Evolutionary conservation across 2,113 vertebrate species (phyloP).

Genomic region (Eleginops maclovinus): DNA sequence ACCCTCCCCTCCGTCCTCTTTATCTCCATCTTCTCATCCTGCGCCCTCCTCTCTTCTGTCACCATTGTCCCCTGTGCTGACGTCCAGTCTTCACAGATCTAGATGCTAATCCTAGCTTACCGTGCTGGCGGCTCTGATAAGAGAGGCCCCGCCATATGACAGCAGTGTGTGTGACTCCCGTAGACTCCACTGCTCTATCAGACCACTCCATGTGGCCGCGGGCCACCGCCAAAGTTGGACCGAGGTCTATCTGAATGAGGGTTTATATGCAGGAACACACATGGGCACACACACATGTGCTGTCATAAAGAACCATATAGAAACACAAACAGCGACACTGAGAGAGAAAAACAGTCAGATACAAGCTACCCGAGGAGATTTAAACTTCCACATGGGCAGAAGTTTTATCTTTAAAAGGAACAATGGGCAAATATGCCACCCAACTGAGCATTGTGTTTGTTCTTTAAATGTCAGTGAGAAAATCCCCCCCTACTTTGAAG

Average conservation of each 20-base stretch:
- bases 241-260: constrained; percentile 60
- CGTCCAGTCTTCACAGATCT: constrained; percentile 84
- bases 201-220: constrained; percentile 79
- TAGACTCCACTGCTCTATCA: constrained; percentile 78
- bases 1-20: constrained; percentile 43
- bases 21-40: constrained; percentile 63
- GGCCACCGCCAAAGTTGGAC: constrained; percentile 80
- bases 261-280: constrained; percentile 70
- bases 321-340: constrained; percentile 34
- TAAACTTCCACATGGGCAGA: constrained; percentile 80
- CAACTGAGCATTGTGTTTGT: constrained; percentile 82
- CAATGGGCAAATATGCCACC: constrained; percentile 82
- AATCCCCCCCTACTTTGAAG: constrained; percentile 78
- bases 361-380: constrained; percentile 70
- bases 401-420: constrained; percentile 83
- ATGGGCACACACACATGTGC: constrained; percentile 28
- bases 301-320: constrained; percentile 36
- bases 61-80: constrained; percentile 73
- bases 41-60: constrained; percentile 62
- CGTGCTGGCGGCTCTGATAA: constrained; percentile 84
- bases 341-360: constrained; percentile 52
- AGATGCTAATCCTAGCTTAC: constrained; percentile 88
- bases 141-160: constrained; percentile 73
- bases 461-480: constrained; percentile 86
- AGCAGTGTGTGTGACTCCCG: constrained; percentile 72